Conservation (phyloP, 1,140 invertebrate genomes). For the Ceratitis capitata region DNA sequence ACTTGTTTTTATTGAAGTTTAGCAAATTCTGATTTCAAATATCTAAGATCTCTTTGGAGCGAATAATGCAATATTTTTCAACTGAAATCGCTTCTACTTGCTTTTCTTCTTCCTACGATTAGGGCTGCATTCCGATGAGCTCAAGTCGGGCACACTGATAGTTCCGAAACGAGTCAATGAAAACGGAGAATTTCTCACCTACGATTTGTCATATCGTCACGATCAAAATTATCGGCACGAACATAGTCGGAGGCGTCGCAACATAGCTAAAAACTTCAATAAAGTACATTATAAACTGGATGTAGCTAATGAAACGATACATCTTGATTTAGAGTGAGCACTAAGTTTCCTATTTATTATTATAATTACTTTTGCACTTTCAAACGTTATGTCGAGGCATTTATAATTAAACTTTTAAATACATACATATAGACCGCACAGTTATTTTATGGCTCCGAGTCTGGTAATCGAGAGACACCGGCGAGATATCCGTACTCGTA, state of each 20-base stretch:
- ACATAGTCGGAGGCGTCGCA: conserved; percentile 32
- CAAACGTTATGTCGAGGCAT: too few species aligned
- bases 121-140: conserved; percentile 67
- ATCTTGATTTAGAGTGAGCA: conserved; percentile 66
- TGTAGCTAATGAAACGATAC: conserved; percentile 68
- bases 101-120: not conserved
- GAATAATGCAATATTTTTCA: too few species aligned
- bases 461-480: conserved; percentile 77
- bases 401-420: too few species aligned
- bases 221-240: conserved; percentile 51
- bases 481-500: conserved; percentile 68
- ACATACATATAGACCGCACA: conserved; percentile 67
- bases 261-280: conserved; percentile 39
- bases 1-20: not conserved
- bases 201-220: conserved; percentile 69
- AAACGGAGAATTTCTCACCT: conserved; percentile 69
- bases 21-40: not conserved
- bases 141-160: conserved; percentile 68
- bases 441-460: conserved; percentile 74
- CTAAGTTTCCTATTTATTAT: too few species aligned
- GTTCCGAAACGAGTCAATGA: conserved; percentile 70
- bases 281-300: conserved; percentile 70
- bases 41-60: too few species aligned
- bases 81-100: too few species aligned
- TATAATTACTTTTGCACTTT: too few species aligned